phyloP scores from a whole-genome alignment of 2,113 vertebrate species.

The Setophaga petechia region DNA sequence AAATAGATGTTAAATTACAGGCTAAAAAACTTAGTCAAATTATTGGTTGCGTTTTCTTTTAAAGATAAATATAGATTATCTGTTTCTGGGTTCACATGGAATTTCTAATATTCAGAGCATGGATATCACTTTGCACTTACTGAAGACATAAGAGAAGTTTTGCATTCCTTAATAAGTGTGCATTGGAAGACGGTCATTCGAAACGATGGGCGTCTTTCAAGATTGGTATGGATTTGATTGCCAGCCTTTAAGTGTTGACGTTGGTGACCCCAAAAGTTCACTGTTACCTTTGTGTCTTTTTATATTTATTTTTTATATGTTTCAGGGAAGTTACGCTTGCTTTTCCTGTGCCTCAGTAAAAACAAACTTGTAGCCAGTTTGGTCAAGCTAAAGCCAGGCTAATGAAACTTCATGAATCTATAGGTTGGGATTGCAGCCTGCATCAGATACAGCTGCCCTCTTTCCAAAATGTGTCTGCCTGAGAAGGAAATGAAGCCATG shows the following conservation, averaged over 20 bases:
- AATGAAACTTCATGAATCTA: not conserved
- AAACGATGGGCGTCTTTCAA: not conserved
- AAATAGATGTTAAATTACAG: not conserved
- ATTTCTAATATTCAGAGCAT: not conserved
- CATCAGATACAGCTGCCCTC: not conserved
- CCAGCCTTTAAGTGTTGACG: rapidly evolving
- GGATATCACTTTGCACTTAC: not conserved
- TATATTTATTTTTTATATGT: not conserved
- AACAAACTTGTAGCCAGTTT: not conserved
- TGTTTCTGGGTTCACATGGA: not conserved
- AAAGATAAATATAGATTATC: not conserved
- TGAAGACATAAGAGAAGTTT: not conserved
- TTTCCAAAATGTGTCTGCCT: not conserved
- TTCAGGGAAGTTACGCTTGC: not conserved
- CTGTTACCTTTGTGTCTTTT: not conserved
- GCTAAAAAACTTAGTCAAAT: not conserved
- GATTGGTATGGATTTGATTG: not conserved
- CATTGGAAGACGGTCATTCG: not conserved
- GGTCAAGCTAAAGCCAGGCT: not conserved
- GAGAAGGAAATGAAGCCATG: not conserved
- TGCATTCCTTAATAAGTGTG: not conserved
- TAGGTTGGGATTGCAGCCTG: not conserved
- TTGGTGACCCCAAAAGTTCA: not conserved
- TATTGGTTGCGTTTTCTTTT: not conserved
- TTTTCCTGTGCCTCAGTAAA: not conserved